Base-by-base conservation (phyloP, 2,797 vertebrate species). In the Tarsius wallacei region DNA sequence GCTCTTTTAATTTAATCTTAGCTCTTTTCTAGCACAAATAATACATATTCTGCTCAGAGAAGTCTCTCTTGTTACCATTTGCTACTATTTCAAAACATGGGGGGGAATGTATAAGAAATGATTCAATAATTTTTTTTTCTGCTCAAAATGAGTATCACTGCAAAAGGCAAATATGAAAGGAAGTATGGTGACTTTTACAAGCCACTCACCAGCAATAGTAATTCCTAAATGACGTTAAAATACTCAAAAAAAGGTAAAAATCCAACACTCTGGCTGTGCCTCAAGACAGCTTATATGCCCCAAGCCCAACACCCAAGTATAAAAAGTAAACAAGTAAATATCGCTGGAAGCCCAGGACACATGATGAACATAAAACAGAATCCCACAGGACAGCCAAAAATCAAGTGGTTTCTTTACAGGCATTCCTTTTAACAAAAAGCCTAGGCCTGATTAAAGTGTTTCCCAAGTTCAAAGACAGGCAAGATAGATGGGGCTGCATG, bases 361-460 rank as follows among this genome's bases (percentile, higher is more conserved):
- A 55, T 1, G 8, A 95, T 70, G n/a, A 91, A 83, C 36, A 80
- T 86, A 64, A 94, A 95, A 90, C 17, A 55, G 66, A 96, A 95
- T 90, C 42, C 53, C 57, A 55, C 49, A 74, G 83, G 68, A 90
- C 26, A 87, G 51, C 57, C 47, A 78, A 64, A 94, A 91, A 74
- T 47, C 70, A 87, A 93, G 31, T 53, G 7, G 26, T 78, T 90
- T 63, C 4, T 77, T 88, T 77, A 81, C 2, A 71, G 49, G 42
- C 4, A 93, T 95, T 85, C 71, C 33, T 70, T 95, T 94, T 5
- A 66, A 76, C 82, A 93, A 74, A 93, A 95, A 73, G 5, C 21
- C 51, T 64, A 84, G n/a, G 57, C 11, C 68, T 91, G 68, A 96
- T 96, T 83, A 90, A 95, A 89, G 77, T 70, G 28, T 90, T 94